Percentiles rank a stretch among this genome's conserved stretches.
These are phyloP conservation scores for Amphilophus citrinellus DNA, from an alignment of 2,113 vertebrate species.

Conservation along the genomic window DNA sequence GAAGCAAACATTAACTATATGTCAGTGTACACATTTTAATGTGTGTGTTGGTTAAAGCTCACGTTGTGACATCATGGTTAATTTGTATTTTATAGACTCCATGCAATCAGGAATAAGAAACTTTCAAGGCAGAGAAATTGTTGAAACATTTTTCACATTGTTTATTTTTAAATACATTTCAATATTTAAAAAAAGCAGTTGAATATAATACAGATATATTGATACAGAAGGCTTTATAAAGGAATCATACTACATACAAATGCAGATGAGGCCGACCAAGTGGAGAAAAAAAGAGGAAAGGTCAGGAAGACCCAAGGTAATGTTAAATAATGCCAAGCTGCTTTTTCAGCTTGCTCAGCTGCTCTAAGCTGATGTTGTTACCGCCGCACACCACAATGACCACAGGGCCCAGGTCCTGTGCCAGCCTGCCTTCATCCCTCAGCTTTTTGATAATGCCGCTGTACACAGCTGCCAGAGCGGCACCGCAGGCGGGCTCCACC, in stretches of 20 bases:
- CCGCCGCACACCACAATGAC: conserved; percentile 92
- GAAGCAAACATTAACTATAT: too few species aligned
- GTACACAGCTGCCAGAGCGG: conserved; percentile 88
- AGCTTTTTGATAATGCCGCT: conserved; percentile 82
- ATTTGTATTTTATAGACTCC: neutral
- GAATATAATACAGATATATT: neutral
- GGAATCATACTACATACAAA: conserved; percentile 14
- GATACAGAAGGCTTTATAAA: conserved; percentile 4
- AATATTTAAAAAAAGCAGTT: conserved; percentile 51
- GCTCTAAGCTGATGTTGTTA: conserved; percentile 81
- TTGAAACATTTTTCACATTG: conserved; percentile 55
- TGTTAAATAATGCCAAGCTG: conserved; percentile 76
- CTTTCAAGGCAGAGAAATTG: neutral
- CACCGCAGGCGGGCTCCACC: conserved; percentile 91
- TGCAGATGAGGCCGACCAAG: neutral
- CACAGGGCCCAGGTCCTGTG: conserved; percentile 69
- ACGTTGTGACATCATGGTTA: neutral
- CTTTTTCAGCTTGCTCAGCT: conserved; percentile 82
- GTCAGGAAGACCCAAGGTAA: neutral
- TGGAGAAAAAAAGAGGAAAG: conserved; percentile 9
- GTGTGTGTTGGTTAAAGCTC: too few species aligned
- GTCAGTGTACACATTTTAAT: too few species aligned
- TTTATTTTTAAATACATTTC: conserved; percentile 33
- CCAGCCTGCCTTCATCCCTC: conserved; percentile 82
- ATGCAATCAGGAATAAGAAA: neutral